Base-by-base conservation (phyloP, 2,113 vertebrate genomes). In the Ageneiosus marmoratus region DNA sequence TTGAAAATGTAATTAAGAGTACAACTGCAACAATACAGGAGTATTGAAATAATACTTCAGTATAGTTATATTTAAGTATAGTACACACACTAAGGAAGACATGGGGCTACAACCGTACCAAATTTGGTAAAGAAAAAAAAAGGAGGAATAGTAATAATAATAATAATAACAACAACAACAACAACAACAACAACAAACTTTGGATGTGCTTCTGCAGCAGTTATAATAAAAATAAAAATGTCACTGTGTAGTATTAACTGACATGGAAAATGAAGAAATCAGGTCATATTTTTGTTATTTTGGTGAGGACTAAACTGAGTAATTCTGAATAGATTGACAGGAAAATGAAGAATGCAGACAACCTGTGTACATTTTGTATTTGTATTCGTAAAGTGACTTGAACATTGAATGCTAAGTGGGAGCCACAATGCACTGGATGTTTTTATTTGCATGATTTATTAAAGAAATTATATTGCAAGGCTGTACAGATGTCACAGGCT, bases 401-500 rank as follows among this genome's bases (percentile, higher is more conserved):
- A n/a, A 44, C 67, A 44, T 44, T 24, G 34, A 69, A 41, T 69
- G 37, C 65, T n/a, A 44, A 70, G 22, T 70, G 22, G 11, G 10
- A 70, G 7, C 11, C 67, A 70, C 37, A 46, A 70, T 70, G 67
- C 22, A 44, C 67, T 70, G 67, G 22, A 46, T n/a, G 67, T 46
- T 70, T 15, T 89, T 89, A 88, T 80, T 83, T 69, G 67, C 89
- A 87, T 90, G 88, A 94, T 92, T 93, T 92, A 93, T 93, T 87
- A 85, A 92, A 88, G 88, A 87, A 86, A 87, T 86, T 32, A 37
- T 74, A 85, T 72, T 85, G 77, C 84, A 90, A 88, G 87, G 88
- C 91, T 88, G 87, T 83, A 75, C 50, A 13, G 90, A 91, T 90
- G 91, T 92, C 91, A 88, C 74, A 11, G 20, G 83, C 84, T 87